Evolutionary conservation across 2,113 vertebrate genomes (phyloP), one percentile per base, ranked within the genome.

Genomic region (Microcebus tavaratra): DNA sequence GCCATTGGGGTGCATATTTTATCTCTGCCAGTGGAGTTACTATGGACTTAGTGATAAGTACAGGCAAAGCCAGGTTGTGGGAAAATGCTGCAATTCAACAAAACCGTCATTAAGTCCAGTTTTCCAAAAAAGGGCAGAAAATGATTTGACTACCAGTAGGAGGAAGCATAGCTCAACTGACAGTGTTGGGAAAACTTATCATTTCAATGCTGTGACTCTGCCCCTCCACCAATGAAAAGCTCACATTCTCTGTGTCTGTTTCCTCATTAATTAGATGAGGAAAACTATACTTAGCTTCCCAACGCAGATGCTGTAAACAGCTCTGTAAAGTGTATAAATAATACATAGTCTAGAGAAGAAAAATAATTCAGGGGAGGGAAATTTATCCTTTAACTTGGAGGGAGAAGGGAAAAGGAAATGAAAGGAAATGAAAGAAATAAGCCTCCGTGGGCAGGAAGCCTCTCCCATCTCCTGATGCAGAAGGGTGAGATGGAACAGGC

Each of bases 181-280:
- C 83, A 55, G 61, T 45, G 23, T 8, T 75, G 57, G 55, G 45
- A 67, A 92, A 76, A 50, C 34, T 12, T 80, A 2, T 18, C 18
- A 84, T 92, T 68, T 83, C 79, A 87, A 27, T 20, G 48, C 50
- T 70, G 73, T 55, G 83, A 96, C 75, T 79, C 21, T 78, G 48
- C 61, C 68, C 45, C 79, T 84, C 70, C n/a, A 80, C 80, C 72
- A 93, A 84, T 50, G 84, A 48, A 76, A 94, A 87, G 63, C 68
- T 72, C 80, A 53, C 0, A 0, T 63, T 85, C 45, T 92, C 82
- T 65, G 27, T 67, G 63, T 82, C 88, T 92, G 50, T 45, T 81
- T 93, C n/a, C 87, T 96, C 53, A 90, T 92, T 93, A 79, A 85
- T 90, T 84, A 95, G 53, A 84, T 90, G 73, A 95, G 75, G 45